phyloP scores from a whole-genome alignment of 2,888 invertebrate species.

The Hyppa rectilinea region DNA sequence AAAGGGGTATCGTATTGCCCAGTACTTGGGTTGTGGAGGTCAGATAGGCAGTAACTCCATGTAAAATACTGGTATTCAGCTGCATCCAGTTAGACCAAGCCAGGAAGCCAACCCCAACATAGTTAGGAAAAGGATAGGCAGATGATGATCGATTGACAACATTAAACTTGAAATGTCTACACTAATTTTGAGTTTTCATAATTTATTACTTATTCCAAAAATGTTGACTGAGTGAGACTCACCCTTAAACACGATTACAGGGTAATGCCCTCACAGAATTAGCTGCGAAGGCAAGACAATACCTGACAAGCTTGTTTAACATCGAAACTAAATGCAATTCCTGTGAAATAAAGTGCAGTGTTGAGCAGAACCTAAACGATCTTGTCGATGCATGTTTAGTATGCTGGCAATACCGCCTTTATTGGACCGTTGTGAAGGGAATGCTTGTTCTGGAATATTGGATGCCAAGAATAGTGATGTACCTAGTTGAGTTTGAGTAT shows the following conservation, averaged over 20 bases:
- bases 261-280: conserved; percentile 18
- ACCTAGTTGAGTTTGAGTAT: conserved; percentile 12
- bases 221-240: background rate
- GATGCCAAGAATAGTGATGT: conserved; percentile 12
- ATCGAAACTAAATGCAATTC: conserved; percentile 38
- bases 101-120: too few relatives aligned
- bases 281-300: conserved; percentile 22
- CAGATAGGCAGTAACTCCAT: too few relatives aligned
- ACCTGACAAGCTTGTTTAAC: conserved; percentile 53
- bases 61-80: too few relatives aligned
- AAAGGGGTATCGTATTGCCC: too few relatives aligned
- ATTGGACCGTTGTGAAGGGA: conserved; percentile 26
- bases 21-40: too few relatives aligned
- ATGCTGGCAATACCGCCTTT: conserved; percentile 37
- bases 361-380: conserved; percentile 46
- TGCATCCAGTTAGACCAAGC: too few relatives aligned
- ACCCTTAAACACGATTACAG: conserved; percentile 13
- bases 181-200: background rate
- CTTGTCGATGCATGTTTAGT: conserved; percentile 43
- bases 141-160: too few relatives aligned
- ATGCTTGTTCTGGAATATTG: conserved; percentile 49
- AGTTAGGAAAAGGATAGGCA: too few relatives aligned
- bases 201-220: background rate
- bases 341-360: conserved; percentile 43
- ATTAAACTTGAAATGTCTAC: background rate